phyloP scores from a whole-genome alignment of 2,797 vertebrate genomes.

The Etheostoma nigrum region DNA sequence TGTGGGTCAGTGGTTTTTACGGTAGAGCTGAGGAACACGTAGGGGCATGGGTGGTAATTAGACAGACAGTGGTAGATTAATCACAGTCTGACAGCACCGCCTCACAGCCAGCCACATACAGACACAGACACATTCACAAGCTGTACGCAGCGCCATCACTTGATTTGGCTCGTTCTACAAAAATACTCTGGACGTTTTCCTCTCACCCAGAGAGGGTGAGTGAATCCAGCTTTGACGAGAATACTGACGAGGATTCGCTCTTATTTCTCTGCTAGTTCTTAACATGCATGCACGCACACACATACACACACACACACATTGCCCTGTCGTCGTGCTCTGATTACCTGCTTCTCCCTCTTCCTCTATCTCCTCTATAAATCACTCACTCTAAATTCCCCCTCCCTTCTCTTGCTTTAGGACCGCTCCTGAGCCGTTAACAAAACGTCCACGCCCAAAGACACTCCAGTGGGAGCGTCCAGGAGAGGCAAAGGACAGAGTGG shows the following conservation, averaged over 20 bases:
- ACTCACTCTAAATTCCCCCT: constrained; percentile 37
- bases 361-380: constrained; percentile 60
- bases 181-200: constrained; percentile 30
- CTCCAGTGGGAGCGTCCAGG: constrained; percentile 39
- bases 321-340: constrained; percentile 56
- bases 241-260: neutral
- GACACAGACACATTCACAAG: constrained; percentile 48
- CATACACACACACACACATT: constrained; percentile 16
- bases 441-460: neutral
- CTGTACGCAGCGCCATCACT: constrained; percentile 38
- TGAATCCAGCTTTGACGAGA: constrained; percentile 22
- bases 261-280: constrained; percentile 25
- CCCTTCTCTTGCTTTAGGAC: constrained; percentile 18
- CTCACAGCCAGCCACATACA: constrained; percentile 49
- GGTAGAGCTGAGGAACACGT: constrained; percentile 44
- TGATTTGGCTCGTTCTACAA: constrained; percentile 20
- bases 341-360: constrained; percentile 46
- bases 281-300: constrained; percentile 22
- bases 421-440: constrained; percentile 27
- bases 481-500: constrained; percentile 46
- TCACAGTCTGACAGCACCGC: constrained; percentile 71
- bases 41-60: constrained; percentile 77
- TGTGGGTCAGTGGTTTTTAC: constrained; percentile 70
- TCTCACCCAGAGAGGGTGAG: constrained; percentile 26
- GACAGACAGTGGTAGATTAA: constrained; percentile 77